Conservation (phyloP, 2,888 invertebrate species). For the Drosophila neoperkinsi region DNA sequence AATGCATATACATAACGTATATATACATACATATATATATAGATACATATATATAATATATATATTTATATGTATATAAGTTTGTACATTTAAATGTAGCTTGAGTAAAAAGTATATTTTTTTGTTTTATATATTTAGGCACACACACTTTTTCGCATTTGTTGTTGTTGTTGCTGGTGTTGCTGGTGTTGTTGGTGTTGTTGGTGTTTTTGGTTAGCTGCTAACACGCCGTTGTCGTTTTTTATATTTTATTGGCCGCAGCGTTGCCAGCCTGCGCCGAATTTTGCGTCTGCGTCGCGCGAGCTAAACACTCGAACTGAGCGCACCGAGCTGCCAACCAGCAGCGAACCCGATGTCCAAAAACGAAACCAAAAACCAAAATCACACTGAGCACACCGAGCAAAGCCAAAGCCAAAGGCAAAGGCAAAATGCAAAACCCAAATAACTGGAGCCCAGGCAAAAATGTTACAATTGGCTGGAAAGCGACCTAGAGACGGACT, state of each 20-base stretch:
- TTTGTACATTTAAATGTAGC: neutral
- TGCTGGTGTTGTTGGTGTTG: slow-evolving; percentile 6
- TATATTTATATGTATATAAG: neutral
- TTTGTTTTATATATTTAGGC: neutral
- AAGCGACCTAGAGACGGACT: slow-evolving; percentile 37
- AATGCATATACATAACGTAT: neutral
- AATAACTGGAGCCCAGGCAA: slow-evolving; percentile 37
- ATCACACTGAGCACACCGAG: slow-evolving; percentile 3
- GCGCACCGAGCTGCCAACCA: slow-evolving; percentile 23
- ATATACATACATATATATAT: neutral
- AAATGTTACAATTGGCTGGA: slow-evolving; percentile 34
- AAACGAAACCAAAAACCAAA: slow-evolving; percentile 3
- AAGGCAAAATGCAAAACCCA: neutral
- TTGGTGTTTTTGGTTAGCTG: slow-evolving; percentile 17
- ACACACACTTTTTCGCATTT: slow-evolving; percentile 42
- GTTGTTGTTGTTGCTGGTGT: slow-evolving; percentile 38
- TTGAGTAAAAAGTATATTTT: neutral
- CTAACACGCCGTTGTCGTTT: slow-evolving; percentile 4
- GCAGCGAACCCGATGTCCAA: neutral
- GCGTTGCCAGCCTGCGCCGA: slow-evolving; percentile 58
- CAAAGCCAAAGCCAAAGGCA: slow-evolving; percentile 5
- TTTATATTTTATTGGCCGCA: slow-evolving; percentile 22
- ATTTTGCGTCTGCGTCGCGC: slow-evolving; percentile 66
- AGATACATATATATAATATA: neutral
- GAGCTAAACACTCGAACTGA: slow-evolving; percentile 76